Evolutionary conservation across 2,797 vertebrate genomes (phyloP).

Genomic region (Enoplosus armatus): DNA sequence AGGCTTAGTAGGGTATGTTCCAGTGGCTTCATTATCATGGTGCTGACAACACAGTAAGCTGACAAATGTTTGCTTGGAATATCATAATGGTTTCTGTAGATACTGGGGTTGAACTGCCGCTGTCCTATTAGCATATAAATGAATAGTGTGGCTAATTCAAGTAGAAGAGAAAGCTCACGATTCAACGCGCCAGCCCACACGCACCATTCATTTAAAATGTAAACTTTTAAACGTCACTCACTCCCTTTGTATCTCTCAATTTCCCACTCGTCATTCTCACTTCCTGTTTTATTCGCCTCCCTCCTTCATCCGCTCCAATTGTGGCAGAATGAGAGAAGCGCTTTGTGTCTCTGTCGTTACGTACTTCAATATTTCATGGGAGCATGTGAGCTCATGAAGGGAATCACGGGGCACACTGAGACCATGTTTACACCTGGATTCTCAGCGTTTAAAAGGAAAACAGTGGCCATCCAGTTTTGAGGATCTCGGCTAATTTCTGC

Average conservation of each 20-base stretch:
- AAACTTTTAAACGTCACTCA: constrained; percentile 60
- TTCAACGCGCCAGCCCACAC: constrained; percentile 50
- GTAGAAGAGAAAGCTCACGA: constrained; percentile 50
- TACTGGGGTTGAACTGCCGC: constrained; percentile 64
- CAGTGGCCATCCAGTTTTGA: constrained; percentile 25
- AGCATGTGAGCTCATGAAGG: constrained; percentile 48
- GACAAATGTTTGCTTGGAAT: constrained; percentile 83
- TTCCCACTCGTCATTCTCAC: constrained; percentile 38
- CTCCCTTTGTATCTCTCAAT: constrained; percentile 30
- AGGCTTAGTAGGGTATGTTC: constrained; percentile 63
- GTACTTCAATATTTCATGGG: constrained; percentile 69
- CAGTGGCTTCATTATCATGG: constrained; percentile 71
- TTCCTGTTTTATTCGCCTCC: constrained; percentile 1
- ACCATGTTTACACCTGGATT: constrained; percentile 17
- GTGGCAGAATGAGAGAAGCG: constrained; percentile 51
- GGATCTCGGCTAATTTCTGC: constrained; percentile 22
- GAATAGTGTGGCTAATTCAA: constrained; percentile 74
- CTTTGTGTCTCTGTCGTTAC: constrained; percentile 47
- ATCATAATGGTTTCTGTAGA: constrained; percentile 78
- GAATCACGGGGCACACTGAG: constrained; percentile 23
- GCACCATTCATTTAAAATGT: constrained; percentile 63
- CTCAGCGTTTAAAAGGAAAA: constrained; percentile 13
- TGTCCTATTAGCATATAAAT: constrained; percentile 82
- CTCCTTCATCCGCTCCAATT: constrained; percentile 48
- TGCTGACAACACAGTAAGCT: constrained; percentile 77